Percentiles rank a stretch among this genome's conserved stretches.
Conservation (phyloP, 1,140 invertebrate species). For the Lepidurus arcticus region DNA sequence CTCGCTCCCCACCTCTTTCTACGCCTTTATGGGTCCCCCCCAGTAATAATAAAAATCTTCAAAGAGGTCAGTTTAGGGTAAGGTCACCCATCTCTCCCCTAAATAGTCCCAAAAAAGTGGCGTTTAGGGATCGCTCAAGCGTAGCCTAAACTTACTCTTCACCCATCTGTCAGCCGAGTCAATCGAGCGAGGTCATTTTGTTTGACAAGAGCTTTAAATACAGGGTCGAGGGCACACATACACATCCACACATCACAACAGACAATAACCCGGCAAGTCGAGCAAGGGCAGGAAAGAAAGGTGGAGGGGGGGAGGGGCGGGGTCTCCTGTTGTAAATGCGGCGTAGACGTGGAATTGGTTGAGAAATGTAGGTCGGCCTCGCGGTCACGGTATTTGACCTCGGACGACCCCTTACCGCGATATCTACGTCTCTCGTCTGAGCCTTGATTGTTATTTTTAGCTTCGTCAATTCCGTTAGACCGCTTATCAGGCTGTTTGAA, state of each 20-base stretch:
- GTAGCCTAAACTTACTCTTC: neutral
- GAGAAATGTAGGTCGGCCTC: neutral
- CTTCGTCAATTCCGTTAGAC: neutral
- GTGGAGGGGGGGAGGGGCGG: neutral
- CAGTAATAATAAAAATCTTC: neutral
- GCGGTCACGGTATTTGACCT: neutral
- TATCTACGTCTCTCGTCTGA: neutral
- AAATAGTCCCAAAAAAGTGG: neutral
- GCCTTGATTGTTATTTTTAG: conserved; percentile 18
- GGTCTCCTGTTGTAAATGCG: neutral
- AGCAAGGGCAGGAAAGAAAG: neutral
- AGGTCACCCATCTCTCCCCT: neutral
- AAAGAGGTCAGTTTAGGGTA: neutral
- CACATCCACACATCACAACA: neutral
- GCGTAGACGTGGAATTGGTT: neutral
- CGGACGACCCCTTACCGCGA: neutral
- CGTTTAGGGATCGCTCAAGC: conserved; percentile 6
- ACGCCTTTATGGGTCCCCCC: neutral
- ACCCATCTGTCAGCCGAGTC: conserved; percentile 10
- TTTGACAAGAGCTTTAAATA: conserved; percentile 12
- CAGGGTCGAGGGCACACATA: neutral
- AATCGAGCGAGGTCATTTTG: conserved; percentile 21
- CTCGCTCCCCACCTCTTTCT: neutral
- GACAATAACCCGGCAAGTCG: conserved; percentile 4
- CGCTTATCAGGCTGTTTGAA: no score